Percentiles rank a stretch among this genome's conserved stretches.
Evolutionary conservation across 1,140 invertebrate genomes (phyloP).

Genomic region (Eupristina koningsbergeri): DNA sequence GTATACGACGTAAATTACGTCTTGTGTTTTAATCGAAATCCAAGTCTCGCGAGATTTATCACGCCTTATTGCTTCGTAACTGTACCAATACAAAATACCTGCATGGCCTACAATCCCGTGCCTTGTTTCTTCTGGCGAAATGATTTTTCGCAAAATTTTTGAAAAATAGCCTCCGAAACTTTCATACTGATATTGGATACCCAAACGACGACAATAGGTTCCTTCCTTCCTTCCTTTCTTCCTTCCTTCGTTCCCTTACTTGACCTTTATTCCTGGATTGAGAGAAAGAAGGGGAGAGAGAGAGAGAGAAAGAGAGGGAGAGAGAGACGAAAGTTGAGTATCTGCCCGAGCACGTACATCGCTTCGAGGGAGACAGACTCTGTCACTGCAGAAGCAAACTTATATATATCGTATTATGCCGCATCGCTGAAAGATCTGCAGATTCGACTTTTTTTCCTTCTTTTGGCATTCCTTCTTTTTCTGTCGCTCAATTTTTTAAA

Average conservation of each 20-base stretch:
- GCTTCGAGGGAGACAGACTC: neutral
- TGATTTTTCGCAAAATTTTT: slow-evolving; percentile 57
- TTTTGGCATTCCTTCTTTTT: slow-evolving; percentile 13
- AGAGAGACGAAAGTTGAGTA: slow-evolving; percentile 27
- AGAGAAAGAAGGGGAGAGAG: slow-evolving; percentile 12
- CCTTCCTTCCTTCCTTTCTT: too few species aligned
- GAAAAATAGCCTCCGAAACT: slow-evolving; percentile 57
- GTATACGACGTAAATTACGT: slow-evolving; percentile 64
- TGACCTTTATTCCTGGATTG: slow-evolving; percentile 32
- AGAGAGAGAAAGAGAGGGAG: slow-evolving; percentile 20
- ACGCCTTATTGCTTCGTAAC: slow-evolving; percentile 61
- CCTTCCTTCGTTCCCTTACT: too few species aligned
- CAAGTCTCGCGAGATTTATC: slow-evolving; percentile 63
- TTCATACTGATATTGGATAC: slow-evolving; percentile 58
- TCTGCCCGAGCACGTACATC: slow-evolving; percentile 26
- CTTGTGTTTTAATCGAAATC: slow-evolving; percentile 68
- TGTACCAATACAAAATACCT: neutral
- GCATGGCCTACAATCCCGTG: slow-evolving; percentile 47
- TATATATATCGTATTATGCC: slow-evolving; percentile 41
- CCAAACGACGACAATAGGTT: slow-evolving; percentile 11
- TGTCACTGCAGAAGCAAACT: slow-evolving; percentile 2
- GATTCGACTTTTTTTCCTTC: slow-evolving; percentile 44
- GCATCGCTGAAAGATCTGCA: slow-evolving; percentile 48
- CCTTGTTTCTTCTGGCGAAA: neutral
- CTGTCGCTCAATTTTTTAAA: slow-evolving; percentile 1